These are phyloP conservation scores for Caenorhabditis plicata DNA, from an alignment of 2,888 invertebrate genomes.

Conservation along the genomic window DNA sequence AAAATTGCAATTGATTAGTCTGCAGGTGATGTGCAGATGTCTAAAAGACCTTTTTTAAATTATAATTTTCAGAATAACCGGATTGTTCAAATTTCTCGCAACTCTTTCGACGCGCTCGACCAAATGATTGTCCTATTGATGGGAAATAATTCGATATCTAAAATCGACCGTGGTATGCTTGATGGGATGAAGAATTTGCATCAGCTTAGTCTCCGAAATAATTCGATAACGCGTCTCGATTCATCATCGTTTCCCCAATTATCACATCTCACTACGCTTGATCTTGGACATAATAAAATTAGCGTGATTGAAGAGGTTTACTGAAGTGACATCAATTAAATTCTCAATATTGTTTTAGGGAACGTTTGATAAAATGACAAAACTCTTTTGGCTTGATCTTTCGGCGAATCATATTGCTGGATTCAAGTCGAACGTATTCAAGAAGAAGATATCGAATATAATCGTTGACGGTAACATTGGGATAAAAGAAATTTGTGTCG, in stretches of 20 bases:
- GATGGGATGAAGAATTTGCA: slow-evolving; percentile 75
- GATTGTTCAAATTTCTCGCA: slow-evolving; percentile 56
- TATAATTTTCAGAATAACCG: slow-evolving; percentile 46
- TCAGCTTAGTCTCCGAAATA: slow-evolving; percentile 52
- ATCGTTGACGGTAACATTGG: slow-evolving; percentile 51
- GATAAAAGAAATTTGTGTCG: no score
- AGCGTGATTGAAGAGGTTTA: slow-evolving; percentile 74
- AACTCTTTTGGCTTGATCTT: slow-evolving; percentile 62
- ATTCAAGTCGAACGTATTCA: slow-evolving; percentile 53
- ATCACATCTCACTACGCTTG: slow-evolving; percentile 51
- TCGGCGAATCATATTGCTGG: slow-evolving; percentile 52
- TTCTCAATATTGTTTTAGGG: slow-evolving; percentile 14
- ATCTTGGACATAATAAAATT: slow-evolving; percentile 74
- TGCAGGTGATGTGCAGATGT: slow-evolving; percentile 67
- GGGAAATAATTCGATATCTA: slow-evolving; percentile 79
- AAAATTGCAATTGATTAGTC: slow-evolving; percentile 72
- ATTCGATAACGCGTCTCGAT: slow-evolving; percentile 44
- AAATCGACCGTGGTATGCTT: slow-evolving; percentile 69
- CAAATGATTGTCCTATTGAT: slow-evolving; percentile 77
- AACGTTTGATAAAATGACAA: slow-evolving; percentile 44
- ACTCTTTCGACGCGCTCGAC: slow-evolving; percentile 68
- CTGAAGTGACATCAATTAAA: not conserved
- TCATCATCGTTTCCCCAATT: slow-evolving; percentile 47
- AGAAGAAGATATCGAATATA: slow-evolving; percentile 51
- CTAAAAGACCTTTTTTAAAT: not conserved